Evolutionary conservation across 2,797 vertebrate species (phyloP).

Genomic region (Amniataba percoides): DNA sequence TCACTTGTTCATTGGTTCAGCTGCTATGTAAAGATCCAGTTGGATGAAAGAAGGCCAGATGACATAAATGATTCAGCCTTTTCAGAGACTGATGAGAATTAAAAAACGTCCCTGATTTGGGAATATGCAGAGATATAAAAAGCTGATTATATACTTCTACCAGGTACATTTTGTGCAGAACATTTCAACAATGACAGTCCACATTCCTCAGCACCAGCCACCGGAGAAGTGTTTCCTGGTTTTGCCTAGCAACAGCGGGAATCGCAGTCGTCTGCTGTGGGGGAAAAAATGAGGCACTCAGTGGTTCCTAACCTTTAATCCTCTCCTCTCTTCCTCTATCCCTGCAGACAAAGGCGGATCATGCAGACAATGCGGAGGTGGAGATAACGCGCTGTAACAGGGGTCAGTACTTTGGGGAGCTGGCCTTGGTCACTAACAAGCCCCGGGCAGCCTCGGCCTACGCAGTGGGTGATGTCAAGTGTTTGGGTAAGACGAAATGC

Average conservation of each 20-base stretch:
- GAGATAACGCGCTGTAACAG: constrained; percentile 94
- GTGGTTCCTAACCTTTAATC: constrained; percentile 59
- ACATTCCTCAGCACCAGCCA: constrained; percentile 41
- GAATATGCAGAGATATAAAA: not conserved
- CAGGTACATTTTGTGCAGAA: constrained; percentile 17
- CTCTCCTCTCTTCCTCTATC: constrained; percentile 11
- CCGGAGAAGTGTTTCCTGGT: constrained; percentile 34
- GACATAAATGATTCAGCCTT: not conserved
- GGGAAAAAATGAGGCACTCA: not conserved
- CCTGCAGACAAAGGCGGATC: constrained; percentile 91
- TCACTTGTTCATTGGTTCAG: not conserved
- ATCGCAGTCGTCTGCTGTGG: constrained; percentile 25
- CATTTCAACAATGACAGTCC: constrained; percentile 47
- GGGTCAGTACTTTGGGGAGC: constrained; percentile 98
- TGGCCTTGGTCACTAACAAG: constrained; percentile 98
- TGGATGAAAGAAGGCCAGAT: not conserved
- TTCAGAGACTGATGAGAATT: not conserved
- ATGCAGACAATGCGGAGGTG: constrained; percentile 93
- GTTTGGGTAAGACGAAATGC: constrained; percentile 90
- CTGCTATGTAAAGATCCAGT: not conserved
- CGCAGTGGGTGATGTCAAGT: constrained; percentile 93
- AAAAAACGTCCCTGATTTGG: not conserved
- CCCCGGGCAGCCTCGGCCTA: constrained; percentile 98
- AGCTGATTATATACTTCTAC: constrained; percentile 12
- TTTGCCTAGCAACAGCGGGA: constrained; percentile 69